phyloP scores from a whole-genome alignment of 1,140 invertebrate genomes.

The Bombus ignitus region DNA sequence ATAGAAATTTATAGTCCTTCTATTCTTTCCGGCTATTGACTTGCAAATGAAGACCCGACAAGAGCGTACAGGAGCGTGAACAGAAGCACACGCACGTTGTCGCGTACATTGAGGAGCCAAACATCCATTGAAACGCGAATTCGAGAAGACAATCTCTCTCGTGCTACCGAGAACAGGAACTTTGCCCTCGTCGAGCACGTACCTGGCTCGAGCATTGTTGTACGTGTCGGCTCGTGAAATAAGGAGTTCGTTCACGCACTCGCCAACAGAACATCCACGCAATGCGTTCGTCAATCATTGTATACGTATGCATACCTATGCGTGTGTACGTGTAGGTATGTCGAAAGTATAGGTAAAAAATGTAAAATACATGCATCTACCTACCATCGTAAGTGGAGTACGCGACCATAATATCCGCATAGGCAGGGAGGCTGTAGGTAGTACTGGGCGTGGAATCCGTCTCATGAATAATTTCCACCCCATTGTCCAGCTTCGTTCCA shows the following conservation, averaged over 20 bases:
- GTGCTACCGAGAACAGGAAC: neutral
- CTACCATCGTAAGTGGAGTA: constrained; percentile 89
- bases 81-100: neutral
- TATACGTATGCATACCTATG: neutral
- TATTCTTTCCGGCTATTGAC: constrained; percentile 15
- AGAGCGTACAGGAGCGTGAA: neutral
- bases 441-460: constrained; percentile 39
- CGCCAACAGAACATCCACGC: neutral
- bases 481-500: constrained; percentile 82
- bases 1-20: neutral
- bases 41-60: constrained; percentile 21
- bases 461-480: constrained; percentile 62
- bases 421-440: constrained; percentile 85
- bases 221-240: neutral
- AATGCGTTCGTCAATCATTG: neutral
- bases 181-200: neutral
- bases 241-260: constrained; percentile 11
- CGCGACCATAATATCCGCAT: constrained; percentile 88
- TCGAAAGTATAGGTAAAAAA: neutral
- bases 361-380: constrained; percentile 22
- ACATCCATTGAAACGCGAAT: neutral
- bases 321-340: neutral
- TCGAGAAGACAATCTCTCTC: neutral
- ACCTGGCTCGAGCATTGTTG: constrained; percentile 10
- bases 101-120: neutral